Percentiles rank a stretch among this genome's conserved stretches.
phyloP scores from a whole-genome alignment of 2,888 invertebrate species.

The Clanis bilineata region DNA sequence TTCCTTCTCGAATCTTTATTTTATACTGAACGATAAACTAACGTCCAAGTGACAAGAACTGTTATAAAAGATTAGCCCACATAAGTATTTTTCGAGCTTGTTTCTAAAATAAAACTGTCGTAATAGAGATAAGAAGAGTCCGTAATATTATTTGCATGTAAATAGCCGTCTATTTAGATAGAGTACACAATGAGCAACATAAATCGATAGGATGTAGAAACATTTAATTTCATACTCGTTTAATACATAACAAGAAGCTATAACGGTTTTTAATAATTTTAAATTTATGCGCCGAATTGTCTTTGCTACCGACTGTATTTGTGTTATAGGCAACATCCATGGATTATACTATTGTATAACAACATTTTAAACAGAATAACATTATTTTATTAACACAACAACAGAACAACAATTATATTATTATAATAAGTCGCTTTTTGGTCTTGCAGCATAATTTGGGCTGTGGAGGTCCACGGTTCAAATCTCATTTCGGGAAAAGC shows the following conservation, averaged over 20 bases:
- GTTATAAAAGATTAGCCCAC: slow-evolving; percentile 1
- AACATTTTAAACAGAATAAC: no score
- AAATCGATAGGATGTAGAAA: slow-evolving; percentile 36
- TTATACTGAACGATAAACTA: not conserved
- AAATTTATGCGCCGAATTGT: no score
- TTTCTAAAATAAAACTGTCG: slow-evolving; percentile 38
- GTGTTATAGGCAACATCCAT: no score
- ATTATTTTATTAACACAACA: no score
- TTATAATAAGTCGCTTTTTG: no score
- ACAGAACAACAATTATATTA: no score
- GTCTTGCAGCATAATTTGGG: no score
- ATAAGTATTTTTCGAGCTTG: slow-evolving; percentile 26
- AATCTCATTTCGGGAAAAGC: no score
- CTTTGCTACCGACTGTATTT: no score
- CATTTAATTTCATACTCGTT: slow-evolving; percentile 34
- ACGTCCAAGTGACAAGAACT: not conserved
- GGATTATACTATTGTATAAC: no score
- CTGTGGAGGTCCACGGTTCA: no score
- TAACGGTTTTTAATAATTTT: no score
- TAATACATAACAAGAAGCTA: slow-evolving; percentile 16
- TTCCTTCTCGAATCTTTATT: not conserved
- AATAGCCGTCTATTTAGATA: slow-evolving; percentile 50
- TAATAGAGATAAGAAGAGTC: slow-evolving; percentile 40
- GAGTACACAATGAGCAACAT: slow-evolving; percentile 41
- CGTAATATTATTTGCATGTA: slow-evolving; percentile 54